Evolutionary conservation across 1,140 invertebrate species (phyloP), one percentile per base, ranked within the genome.

Genomic region (Leptopilina clavipes): DNA sequence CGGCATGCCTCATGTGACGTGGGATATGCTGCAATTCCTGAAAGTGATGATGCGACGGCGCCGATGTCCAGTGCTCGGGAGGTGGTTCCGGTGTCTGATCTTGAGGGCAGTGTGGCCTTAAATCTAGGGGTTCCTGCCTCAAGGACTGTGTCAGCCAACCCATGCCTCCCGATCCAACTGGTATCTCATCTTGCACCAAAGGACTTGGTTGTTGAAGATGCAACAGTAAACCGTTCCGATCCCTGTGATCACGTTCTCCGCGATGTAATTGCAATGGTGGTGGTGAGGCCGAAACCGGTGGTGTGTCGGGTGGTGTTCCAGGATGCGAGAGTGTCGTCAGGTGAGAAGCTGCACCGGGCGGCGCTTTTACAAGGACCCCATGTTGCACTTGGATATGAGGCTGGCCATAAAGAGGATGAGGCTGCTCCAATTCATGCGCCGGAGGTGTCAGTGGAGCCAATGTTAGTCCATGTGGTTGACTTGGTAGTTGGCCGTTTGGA

Each of bases 231-330:
- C 86, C 82, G 2, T 85, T 82, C n/a, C 86, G 80, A 10, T 91
- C 85, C 11, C 88, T 82, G 3, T 81, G 80, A 1, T 88, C 85
- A 0, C 86, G 80, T 11, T 89, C 83, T 77, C 85, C 82, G 1
- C 87, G 84, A 12, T 90, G 89, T 43, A 91, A 85, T 82, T 93
- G 86, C 76, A 94, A 86, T 75, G 93, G 91, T 82, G 90, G 87
- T 87, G 89, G 89, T 10, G 89, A 91, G 0, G 89, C 85, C 5
- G 89, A 93, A 0, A 92, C 92, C 0, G 95, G 94, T 6, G 95
- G 95, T n/a, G 93, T 96, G 80, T 95, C 94, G 1, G 95, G 95
- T 0, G 95, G 95, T 3, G 94, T 95, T 22, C 94, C 94, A 37
- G 94, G 94, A 81, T 93, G 93, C 19, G 89, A 89, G 0, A 90